Base-by-base conservation (phyloP, 2,797 vertebrate genomes). In the Cephalopachus bancanus region DNA sequence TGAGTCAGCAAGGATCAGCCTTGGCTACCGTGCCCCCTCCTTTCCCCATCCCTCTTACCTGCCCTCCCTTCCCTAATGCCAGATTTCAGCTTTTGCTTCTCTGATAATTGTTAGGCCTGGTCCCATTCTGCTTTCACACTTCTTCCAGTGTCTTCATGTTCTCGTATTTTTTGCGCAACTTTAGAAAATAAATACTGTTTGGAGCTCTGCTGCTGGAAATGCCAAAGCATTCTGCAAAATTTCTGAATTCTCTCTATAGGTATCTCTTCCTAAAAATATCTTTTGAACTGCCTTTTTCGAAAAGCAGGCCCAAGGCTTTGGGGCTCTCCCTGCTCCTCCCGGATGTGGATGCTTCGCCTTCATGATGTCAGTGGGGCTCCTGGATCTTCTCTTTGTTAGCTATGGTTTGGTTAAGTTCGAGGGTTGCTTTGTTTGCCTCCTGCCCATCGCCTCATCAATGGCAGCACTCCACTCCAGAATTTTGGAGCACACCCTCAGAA, bases 331-430 rank as follows among this genome's bases (percentile, higher is more conserved):
- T 4, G 1, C 19, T 5, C 24, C 24, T 26, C n/a, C 24, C 20
- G 4, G 0, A 26, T 7, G 2, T 0, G 8, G 8, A n/a, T 5
- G 7, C 26, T 30, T 17, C 3, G 1, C 17, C 51, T 51, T 65
- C 1, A 0, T 0, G 1, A 4, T 1, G 3, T 22, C 20, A 2
- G 26, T 0, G 0, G 62, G 7, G 44, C 57, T 33, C n/a, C 2
- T 26, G 28, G 49, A 1, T 2, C 20, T 5, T 5, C 62, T 12
- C 26, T 5, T n/a, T 44, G 26, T 0, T 15, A 2, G 81, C 72
- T 17, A 12, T 57, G 0, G 7, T 11, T 30, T 0, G 0, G 79
- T 15, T 44, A 28, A 9, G 28, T 24, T 7, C 16, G 3, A 28
- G 19, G 10, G 22, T 12, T 10, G 1, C 4, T 30, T 28, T 19